Percentiles rank a stretch among this genome's conserved stretches.
phyloP scores from a whole-genome alignment of 2,797 vertebrate genomes.

The Crotalus adamanteus region DNA sequence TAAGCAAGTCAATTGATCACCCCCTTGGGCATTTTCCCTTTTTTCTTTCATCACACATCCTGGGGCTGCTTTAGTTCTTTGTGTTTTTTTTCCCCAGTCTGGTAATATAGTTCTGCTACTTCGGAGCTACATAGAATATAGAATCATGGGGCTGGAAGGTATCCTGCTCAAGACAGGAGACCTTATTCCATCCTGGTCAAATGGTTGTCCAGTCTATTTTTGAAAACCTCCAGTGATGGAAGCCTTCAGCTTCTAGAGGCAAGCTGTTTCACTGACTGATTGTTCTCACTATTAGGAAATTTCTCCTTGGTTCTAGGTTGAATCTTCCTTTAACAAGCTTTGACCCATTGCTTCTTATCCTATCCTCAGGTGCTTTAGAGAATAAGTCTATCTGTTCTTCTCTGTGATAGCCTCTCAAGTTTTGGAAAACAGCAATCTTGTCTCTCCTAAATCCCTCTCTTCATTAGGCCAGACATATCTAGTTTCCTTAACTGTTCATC shows the following conservation, averaged over 20 bases:
- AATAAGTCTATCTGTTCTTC: no score
- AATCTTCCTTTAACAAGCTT: no score
- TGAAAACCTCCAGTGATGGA: background rate
- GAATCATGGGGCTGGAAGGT: background rate
- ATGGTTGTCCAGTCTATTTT: background rate
- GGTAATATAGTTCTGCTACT: background rate
- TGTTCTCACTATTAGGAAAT: background rate
- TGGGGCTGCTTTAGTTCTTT: background rate
- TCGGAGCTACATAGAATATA: background rate
- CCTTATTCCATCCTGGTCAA: background rate
- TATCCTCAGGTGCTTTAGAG: no score
- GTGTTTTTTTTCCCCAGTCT: background rate
- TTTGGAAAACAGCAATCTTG: no score
- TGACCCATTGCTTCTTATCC: background rate
- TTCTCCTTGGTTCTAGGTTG: background rate
- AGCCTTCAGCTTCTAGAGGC: background rate
- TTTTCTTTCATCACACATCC: background rate
- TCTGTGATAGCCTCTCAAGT: no score
- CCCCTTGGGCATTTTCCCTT: background rate
- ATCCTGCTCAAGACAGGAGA: background rate
- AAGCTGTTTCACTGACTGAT: background rate
- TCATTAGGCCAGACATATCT: no score
- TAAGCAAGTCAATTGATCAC: background rate
- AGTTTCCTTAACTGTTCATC: no score
- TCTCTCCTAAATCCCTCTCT: no score